phyloP scores from a whole-genome alignment of 92 coral and sea anemone genomes.

The Zoanthus solanderi region DNA sequence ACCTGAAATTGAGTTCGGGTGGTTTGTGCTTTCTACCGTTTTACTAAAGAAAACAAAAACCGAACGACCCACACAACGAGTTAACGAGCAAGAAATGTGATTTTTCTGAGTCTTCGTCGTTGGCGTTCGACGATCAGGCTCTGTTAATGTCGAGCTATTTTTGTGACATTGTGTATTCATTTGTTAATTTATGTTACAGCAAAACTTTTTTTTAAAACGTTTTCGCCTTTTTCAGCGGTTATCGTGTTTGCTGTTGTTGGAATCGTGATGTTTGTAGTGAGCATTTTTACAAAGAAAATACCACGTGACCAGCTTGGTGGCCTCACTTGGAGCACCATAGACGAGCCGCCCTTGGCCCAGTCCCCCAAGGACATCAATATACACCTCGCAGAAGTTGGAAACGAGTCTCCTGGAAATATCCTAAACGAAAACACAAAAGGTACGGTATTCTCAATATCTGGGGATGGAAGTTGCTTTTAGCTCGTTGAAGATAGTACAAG shows the following conservation, averaged over 20 bases:
- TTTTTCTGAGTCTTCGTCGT: too few relatives aligned
- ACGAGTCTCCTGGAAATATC: background rate
- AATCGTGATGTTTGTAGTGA: conserved; percentile 79
- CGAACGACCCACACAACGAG: too few relatives aligned
- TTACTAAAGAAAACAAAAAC: too few relatives aligned
- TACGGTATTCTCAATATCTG: background rate
- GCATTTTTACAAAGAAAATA: conserved; percentile 76
- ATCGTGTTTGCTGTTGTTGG: conserved; percentile 82
- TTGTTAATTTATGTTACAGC: background rate
- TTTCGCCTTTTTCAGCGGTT: conserved; percentile 45
- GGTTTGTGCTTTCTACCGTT: too few relatives aligned
- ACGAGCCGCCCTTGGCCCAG: conserved; percentile 79
- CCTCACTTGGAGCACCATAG: conserved; percentile 90
- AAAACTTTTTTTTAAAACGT: background rate
- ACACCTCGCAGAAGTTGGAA: background rate
- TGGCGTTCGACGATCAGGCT: too few relatives aligned
- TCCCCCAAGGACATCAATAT: background rate
- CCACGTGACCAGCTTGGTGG: conserved; percentile 96
- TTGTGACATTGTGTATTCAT: background rate
- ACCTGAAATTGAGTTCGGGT: too few relatives aligned
- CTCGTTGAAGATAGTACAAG: background rate
- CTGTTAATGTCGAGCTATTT: too few relatives aligned
- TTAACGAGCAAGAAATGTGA: too few relatives aligned
- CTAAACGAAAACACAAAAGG: conserved; percentile 1
- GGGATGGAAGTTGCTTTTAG: background rate